Conservation (phyloP, 2,797 vertebrate genomes). For the Acanthurus tractus region DNA sequence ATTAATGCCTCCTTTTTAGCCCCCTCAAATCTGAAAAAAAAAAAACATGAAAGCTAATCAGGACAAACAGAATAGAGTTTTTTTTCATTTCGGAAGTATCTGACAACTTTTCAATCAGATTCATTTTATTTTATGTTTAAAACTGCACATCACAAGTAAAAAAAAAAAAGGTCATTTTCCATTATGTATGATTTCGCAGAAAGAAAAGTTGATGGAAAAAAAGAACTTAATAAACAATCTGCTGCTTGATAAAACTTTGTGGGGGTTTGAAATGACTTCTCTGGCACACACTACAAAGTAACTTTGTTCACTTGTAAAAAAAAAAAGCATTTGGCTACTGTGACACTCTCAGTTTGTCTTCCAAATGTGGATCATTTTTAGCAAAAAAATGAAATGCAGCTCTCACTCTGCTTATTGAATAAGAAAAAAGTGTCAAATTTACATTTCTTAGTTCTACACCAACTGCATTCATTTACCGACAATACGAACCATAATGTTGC, state of each 20-base stretch:
- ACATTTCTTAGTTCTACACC: constrained; percentile 39
- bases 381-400: constrained; percentile 38
- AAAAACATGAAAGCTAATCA: constrained; percentile 46
- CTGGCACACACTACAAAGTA: constrained; percentile 46
- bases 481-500: constrained; percentile 23
- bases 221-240: constrained; percentile 47
- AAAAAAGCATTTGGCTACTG: constrained; percentile 9
- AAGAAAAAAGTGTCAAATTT: constrained; percentile 34
- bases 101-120: constrained; percentile 50
- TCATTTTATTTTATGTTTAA: constrained; percentile 32
- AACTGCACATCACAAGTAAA: constrained; percentile 28
- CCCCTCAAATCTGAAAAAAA: constrained; percentile 7
- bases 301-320: constrained; percentile 43
- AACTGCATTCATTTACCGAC: constrained; percentile 46
- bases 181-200: constrained; percentile 62
- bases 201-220: constrained; percentile 51
- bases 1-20: constrained; percentile 45
- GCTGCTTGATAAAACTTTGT: constrained; percentile 45
- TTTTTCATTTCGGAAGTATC: constrained; percentile 33
- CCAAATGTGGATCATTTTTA: constrained; percentile 44
- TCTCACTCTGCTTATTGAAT: constrained; percentile 10
- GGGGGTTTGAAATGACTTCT: constrained; percentile 40
- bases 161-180: constrained; percentile 20
- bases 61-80: constrained; percentile 56
- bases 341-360: constrained; percentile 50